These are phyloP conservation scores for Oxytorus armatus DNA, from an alignment of 2,888 invertebrate genomes.

Conservation along the genomic window DNA sequence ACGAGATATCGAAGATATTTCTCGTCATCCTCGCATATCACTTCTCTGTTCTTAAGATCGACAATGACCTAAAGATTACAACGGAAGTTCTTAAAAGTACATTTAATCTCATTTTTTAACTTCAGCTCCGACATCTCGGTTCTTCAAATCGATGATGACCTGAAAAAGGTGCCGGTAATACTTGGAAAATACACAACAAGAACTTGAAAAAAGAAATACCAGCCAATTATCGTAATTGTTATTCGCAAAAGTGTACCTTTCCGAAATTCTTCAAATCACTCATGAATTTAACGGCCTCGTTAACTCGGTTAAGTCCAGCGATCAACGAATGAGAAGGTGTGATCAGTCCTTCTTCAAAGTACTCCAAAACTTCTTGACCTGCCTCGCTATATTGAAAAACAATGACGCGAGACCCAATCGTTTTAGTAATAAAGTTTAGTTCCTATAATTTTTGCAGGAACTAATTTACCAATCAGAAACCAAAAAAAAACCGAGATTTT, in stretches of 20 bases:
- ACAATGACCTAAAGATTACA: conserved; percentile 26
- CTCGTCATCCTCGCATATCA: neutral
- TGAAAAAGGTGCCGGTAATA: conserved; percentile 64
- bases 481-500: too few species aligned
- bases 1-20: conserved; percentile 6
- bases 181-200: conserved; percentile 13
- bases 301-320: conserved; percentile 86
- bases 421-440: neutral
- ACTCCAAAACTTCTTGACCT: conserved; percentile 87
- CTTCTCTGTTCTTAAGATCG: conserved; percentile 10
- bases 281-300: conserved; percentile 87
- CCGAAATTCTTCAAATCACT: conserved; percentile 87
- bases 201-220: neutral
- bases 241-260: conserved; percentile 84
- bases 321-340: conserved; percentile 86
- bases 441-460: neutral
- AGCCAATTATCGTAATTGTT: neutral
- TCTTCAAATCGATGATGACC: conserved; percentile 80
- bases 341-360: conserved; percentile 88
- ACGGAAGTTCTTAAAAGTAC: conserved; percentile 21
- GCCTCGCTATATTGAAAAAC: conserved; percentile 82
- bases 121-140: conserved; percentile 73
- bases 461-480: too few species aligned
- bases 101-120: conserved; percentile 45
- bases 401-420: neutral